A percentile compares a stretch with the other conserved stretches of the same genome.
Evolutionary conservation across 2,797 vertebrate genomes (phyloP).

Genomic region (Takifugu ocellatus): DNA sequence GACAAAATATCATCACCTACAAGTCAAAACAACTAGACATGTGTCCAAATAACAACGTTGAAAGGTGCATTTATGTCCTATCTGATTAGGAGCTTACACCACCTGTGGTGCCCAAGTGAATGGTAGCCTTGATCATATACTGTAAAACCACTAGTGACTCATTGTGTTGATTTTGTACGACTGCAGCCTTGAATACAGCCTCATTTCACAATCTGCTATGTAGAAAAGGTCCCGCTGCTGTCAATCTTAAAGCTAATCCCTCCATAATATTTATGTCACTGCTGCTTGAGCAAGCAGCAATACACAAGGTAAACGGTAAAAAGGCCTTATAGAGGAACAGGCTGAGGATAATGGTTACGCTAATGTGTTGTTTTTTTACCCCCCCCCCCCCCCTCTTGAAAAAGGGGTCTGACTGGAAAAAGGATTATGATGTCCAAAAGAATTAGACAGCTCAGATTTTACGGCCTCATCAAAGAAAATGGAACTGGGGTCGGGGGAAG

Average conservation of each 20-base stretch:
- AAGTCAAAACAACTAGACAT: conserved; percentile 1
- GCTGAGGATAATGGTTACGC: conserved; percentile 38
- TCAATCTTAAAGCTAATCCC: conserved; percentile 5
- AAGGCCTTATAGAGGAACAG: conserved; percentile 30
- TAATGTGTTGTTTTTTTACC: conserved; percentile 62
- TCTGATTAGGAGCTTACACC: background rate
- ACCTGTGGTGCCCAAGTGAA: conserved; percentile 14
- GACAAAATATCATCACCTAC: background rate
- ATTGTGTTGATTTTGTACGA: conserved; percentile 40
- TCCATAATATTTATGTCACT: conserved; percentile 9
- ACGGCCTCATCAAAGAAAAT: conserved; percentile 77
- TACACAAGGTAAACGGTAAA: conserved; percentile 17
- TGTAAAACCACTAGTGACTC: conserved; percentile 58
- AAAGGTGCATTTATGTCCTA: background rate
- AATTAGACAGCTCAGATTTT: conserved; percentile 77
- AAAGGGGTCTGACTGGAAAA: conserved; percentile 76
- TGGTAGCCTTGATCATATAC: conserved; percentile 28
- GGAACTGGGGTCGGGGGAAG: conserved; percentile 5
- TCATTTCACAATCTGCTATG: background rate
- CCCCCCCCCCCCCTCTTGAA: conserved; percentile 20
- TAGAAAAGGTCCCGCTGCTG: background rate
- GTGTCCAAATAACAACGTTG: background rate
- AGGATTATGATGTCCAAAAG: conserved; percentile 77
- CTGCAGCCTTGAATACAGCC: conserved; percentile 11
- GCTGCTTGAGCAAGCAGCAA: conserved; percentile 8